Evolutionary conservation across 2,888 invertebrate species (phyloP), one percentile per base, ranked within the genome.

Genomic region (Entomobrya proxima): DNA sequence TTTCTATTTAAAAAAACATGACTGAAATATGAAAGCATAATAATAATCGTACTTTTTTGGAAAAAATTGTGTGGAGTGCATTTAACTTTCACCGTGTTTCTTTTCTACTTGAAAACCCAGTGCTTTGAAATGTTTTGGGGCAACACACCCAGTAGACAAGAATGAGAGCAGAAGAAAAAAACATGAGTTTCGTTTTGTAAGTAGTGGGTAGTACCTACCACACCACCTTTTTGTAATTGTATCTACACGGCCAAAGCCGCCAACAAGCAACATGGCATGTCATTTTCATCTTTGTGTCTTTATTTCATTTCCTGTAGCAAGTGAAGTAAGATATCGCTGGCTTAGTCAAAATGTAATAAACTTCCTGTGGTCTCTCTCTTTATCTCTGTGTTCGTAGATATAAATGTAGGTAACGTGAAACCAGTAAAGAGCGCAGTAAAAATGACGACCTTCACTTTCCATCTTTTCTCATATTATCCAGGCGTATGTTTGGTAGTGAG

Each of bases 251-350:
- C 30, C 61, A 61, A n/a, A 4, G 9, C 18, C 15, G 13, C 21
- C 24, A 67, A 40, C 13, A 21, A 40, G 40, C 37, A 67, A 67
- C 37, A 21, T 37, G 37, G 24, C 67, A 21, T 67, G 67, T 67
- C 67, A 67, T 40, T 67, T 67, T 40, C 37, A 67, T 67, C 67
- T 67, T 67, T 67, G 67, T 67, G 37, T 37, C 40, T 67, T 67
- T 67, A 37, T 67, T 67, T 40, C 67, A n/a, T n/a, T n/a, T n/a
- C n/a, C n/a, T n/a, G n/a, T n/a, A n/a, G n/a, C n/a, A n/a, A n/a
- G n/a, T n/a, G n/a, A n/a, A n/a, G n/a, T n/a, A n/a, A n/a, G n/a
- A n/a, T n/a, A n/a, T n/a, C n/a, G n/a, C n/a, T n/a, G n/a, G n/a
- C n/a, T n/a, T n/a, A n/a, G n/a, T n/a, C n/a, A n/a, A n/a, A n/a